phyloP scores from a whole-genome alignment of 2,113 vertebrate genomes.

The Melanerpes formicivorus region DNA sequence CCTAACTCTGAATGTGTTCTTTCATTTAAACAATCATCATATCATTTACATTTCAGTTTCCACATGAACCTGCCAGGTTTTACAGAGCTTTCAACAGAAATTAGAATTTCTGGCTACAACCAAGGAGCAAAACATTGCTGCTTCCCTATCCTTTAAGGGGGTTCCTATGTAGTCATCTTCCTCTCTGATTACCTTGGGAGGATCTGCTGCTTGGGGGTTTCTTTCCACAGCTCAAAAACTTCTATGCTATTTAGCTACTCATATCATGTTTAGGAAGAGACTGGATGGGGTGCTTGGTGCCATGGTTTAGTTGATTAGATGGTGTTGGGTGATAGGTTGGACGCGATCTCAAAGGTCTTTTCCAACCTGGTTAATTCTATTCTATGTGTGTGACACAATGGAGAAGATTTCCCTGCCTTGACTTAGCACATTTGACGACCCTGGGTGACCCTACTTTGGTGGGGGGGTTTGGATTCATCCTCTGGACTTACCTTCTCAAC shows the following conservation, averaged over 20 bases:
- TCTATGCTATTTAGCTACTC: neutral
- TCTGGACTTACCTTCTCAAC: too few species aligned
- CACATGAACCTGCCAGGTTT: neutral
- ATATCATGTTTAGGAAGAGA: too few species aligned
- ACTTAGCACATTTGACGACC: too few species aligned
- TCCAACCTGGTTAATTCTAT: too few species aligned
- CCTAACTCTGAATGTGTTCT: neutral
- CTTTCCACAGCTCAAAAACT: neutral
- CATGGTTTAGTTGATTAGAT: too few species aligned
- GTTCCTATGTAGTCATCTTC: neutral
- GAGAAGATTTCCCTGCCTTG: too few species aligned
- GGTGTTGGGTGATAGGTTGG: too few species aligned
- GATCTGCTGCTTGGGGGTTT: fast-evolving
- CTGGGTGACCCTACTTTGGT: too few species aligned
- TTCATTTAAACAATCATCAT: neutral
- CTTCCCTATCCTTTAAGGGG: neutral
- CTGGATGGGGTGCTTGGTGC: too few species aligned
- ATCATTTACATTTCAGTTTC: neutral
- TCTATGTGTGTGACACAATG: too few species aligned
- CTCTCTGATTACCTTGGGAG: neutral
- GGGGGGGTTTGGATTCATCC: too few species aligned
- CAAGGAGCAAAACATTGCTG: neutral
- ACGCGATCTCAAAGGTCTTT: too few species aligned
- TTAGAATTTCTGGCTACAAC: neutral
- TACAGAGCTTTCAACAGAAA: neutral